These are phyloP conservation scores for Sebastes goodei DNA, from an alignment of 2,797 vertebrate genomes.

Conservation along the genomic window DNA sequence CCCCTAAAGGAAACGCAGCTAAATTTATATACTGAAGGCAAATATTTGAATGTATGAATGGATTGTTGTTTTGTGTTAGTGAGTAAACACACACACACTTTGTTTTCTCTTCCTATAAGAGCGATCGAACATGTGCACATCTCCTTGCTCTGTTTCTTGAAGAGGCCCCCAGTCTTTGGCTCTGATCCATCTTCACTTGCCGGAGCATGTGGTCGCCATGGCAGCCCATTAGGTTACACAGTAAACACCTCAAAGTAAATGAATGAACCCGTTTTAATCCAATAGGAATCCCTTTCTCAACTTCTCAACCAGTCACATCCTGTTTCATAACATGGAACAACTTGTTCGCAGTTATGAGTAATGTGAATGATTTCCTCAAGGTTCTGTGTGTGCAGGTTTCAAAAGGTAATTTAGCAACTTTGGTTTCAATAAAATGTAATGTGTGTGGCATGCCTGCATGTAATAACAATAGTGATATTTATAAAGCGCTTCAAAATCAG, in stretches of 20 bases:
- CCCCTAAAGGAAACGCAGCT: slow-evolving; percentile 29
- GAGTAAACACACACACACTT: slow-evolving; percentile 1
- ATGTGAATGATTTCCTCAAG: slow-evolving; percentile 15
- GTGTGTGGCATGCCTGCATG: neutral
- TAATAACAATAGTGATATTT: neutral
- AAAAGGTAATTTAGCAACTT: neutral
- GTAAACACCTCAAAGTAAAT: slow-evolving; percentile 76
- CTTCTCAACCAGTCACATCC: slow-evolving; percentile 56
- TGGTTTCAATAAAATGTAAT: neutral
- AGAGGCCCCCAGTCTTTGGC: slow-evolving; percentile 49
- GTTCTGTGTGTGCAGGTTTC: slow-evolving; percentile 4
- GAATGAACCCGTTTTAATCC: slow-evolving; percentile 73
- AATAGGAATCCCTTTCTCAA: slow-evolving; percentile 55
- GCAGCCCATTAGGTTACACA: slow-evolving; percentile 71
- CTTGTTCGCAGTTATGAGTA: slow-evolving; percentile 37
- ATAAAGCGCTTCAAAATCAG: neutral
- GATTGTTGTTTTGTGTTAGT: slow-evolving; percentile 18
- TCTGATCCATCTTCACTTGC: slow-evolving; percentile 58
- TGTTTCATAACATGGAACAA: slow-evolving; percentile 54
- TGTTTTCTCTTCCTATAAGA: slow-evolving; percentile 11
- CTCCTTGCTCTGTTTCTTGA: slow-evolving; percentile 43
- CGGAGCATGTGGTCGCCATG: slow-evolving; percentile 78
- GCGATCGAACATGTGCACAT: slow-evolving; percentile 5
- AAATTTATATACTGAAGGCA: slow-evolving; percentile 30
- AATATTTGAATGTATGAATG: slow-evolving; percentile 44